Percentiles rank a stretch among this genome's conserved stretches.
Evolutionary conservation across 2,113 vertebrate species (phyloP).

Genomic region (Malaclemys terrapin): DNA sequence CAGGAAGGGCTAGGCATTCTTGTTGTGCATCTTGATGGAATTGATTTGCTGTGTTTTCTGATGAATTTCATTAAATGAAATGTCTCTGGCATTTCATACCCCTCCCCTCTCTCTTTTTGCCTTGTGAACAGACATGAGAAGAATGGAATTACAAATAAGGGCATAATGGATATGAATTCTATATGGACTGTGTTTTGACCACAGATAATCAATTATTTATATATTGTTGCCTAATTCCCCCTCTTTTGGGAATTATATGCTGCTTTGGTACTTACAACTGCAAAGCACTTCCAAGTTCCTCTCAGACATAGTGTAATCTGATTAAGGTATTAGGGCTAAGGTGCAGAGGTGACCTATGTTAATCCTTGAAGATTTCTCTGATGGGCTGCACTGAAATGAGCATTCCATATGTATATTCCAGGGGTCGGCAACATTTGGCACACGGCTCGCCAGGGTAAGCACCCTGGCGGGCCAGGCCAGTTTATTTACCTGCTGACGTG

Average conservation of each 20-base stretch:
- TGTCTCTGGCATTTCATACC: background rate
- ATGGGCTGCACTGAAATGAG: background rate
- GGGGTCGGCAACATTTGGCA: no score
- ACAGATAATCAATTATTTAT: background rate
- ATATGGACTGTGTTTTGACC: background rate
- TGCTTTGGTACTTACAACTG: background rate
- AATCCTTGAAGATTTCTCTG: background rate
- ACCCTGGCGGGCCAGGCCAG: no score
- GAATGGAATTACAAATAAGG: slow-evolving; percentile 45
- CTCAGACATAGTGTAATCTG: background rate
- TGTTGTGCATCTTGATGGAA: background rate
- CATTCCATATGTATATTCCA: background rate
- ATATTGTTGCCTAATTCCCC: background rate
- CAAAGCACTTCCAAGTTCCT: background rate
- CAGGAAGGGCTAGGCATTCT: background rate
- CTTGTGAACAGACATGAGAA: background rate
- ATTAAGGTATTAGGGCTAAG: background rate
- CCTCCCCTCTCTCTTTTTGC: background rate
- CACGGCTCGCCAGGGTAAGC: no score
- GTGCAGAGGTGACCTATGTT: slow-evolving; percentile 6
- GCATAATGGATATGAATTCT: background rate
- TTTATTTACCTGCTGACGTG: no score
- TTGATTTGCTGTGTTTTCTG: background rate
- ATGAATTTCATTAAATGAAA: background rate
- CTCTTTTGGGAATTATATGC: slow-evolving; percentile 8